Conservation (phyloP, 2,113 vertebrate genomes). For the Centropristis striata region DNA sequence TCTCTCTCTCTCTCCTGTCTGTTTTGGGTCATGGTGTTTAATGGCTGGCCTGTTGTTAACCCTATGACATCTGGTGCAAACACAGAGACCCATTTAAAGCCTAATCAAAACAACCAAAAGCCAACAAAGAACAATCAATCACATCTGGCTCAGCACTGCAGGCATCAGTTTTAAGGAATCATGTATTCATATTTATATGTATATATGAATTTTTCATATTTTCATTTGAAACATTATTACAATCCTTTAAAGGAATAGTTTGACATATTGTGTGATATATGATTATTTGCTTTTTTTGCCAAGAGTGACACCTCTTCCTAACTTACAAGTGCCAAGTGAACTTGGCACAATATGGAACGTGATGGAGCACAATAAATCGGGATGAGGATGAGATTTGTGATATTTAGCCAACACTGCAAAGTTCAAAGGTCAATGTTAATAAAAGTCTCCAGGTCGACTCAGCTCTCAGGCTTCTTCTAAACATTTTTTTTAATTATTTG, state of each 20-base stretch:
- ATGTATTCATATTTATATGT: not conserved
- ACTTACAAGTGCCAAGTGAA: too few species aligned
- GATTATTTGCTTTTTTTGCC: not conserved
- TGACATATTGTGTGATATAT: not conserved
- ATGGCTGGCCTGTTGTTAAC: constrained; percentile 76
- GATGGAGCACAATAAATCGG: too few species aligned
- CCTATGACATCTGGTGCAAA: constrained; percentile 76
- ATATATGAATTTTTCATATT: not conserved
- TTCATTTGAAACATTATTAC: not conserved
- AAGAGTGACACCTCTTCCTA: not conserved
- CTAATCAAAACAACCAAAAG: constrained; percentile 69
- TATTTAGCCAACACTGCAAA: too few species aligned
- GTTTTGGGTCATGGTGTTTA: constrained; percentile 57
- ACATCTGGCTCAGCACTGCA: constrained; percentile 30
- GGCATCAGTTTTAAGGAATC: not conserved
- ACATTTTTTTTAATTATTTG: not conserved
- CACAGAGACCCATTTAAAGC: constrained; percentile 67
- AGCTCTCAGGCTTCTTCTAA: not conserved
- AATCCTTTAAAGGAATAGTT: not conserved
- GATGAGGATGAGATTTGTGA: too few species aligned
- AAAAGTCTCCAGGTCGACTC: not conserved
- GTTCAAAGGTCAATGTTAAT: not conserved
- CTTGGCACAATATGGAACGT: too few species aligned
- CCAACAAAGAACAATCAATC: constrained; percentile 51
- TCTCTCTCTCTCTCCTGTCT: constrained; percentile 20